Evolutionary conservation across 2,797 vertebrate species (phyloP).

Genomic region (Macrochelys suwanniensis): DNA sequence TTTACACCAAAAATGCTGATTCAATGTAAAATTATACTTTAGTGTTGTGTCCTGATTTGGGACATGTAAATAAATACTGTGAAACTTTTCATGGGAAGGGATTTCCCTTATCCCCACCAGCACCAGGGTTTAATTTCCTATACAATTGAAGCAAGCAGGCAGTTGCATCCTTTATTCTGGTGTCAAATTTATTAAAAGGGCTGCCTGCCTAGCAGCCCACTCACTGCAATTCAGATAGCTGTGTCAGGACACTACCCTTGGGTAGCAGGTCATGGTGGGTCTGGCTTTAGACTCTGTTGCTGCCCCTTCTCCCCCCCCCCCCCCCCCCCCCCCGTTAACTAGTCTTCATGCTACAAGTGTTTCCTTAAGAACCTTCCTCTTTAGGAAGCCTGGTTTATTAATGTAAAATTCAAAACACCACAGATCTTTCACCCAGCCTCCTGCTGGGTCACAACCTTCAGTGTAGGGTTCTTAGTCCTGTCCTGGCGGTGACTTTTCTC

Average conservation of each 20-base stretch:
- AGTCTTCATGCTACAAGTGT: not conserved
- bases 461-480: not conserved
- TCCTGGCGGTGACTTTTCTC: not conserved
- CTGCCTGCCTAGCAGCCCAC: not conserved
- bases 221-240: not conserved
- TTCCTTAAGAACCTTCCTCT: not conserved
- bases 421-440: not conserved
- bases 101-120: not conserved
- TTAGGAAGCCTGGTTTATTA: not conserved
- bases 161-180: fast-evolving
- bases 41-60: not conserved
- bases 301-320: not conserved
- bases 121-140: not conserved
- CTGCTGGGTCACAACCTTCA: not conserved
- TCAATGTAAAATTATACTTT: not conserved
- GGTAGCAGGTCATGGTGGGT: not conserved
- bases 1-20: not conserved
- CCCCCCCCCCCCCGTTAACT: not conserved
- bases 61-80: not conserved
- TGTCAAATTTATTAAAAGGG: not conserved
- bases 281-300: not conserved
- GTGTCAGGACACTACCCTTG: not conserved
- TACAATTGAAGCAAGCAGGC: not conserved
- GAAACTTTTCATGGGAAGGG: not conserved
- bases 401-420: not conserved